phyloP scores from a whole-genome alignment of 23 tunicate genomes.

The Halocynthia roretzi region DNA sequence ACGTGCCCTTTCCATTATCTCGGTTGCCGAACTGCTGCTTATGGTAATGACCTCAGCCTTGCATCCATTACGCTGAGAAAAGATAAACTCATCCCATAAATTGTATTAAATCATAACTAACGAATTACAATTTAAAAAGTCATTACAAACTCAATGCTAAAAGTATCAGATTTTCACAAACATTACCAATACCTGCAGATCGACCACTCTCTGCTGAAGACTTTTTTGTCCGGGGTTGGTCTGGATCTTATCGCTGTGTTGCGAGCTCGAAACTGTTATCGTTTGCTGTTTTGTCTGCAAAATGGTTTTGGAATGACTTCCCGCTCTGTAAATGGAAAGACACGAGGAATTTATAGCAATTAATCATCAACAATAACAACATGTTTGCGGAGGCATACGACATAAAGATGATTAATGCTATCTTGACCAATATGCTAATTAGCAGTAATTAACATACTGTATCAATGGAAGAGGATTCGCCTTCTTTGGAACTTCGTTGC shows the following conservation, averaged over 20 bases:
- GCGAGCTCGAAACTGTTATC: conserved; percentile 1
- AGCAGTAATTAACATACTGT: no score
- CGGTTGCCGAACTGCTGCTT: conserved; percentile 19
- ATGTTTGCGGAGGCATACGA: no score
- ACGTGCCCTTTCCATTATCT: conserved; percentile 23
- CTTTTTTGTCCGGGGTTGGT: conserved; percentile 45
- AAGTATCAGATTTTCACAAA: not conserved
- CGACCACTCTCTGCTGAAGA: conserved; percentile 55
- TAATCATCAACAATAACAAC: no score
- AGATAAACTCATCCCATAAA: not conserved
- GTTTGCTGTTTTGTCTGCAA: conserved; percentile 2
- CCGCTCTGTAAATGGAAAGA: not conserved
- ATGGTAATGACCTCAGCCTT: conserved; percentile 14
- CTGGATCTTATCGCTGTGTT: not conserved
- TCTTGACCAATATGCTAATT: no score
- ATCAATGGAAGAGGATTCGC: no score
- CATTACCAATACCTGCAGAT: conserved; percentile 37
- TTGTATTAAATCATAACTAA: not conserved
- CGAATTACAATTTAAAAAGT: not conserved
- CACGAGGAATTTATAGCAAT: no score
- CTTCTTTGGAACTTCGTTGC: no score
- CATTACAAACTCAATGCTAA: not conserved
- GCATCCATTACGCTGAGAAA: conserved; percentile 10
- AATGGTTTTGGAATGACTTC: conserved; percentile 4
- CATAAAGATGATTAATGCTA: no score